Evolutionary conservation across 2,888 invertebrate species (phyloP).

Genomic region (Galeruca laticollis): DNA sequence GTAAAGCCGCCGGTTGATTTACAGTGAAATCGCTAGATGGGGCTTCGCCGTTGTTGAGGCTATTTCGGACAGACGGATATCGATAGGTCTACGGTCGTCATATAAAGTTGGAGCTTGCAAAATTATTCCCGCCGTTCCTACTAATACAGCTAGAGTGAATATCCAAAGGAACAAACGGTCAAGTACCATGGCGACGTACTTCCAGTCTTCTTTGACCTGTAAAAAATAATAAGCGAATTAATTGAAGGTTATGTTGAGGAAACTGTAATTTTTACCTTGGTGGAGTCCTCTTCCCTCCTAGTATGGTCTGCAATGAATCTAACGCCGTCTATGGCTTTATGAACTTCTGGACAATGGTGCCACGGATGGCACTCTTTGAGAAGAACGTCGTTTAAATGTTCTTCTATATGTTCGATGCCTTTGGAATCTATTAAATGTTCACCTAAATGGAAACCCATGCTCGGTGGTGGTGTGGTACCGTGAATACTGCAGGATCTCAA

Average conservation of each 20-base stretch:
- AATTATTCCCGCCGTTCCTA: conserved; percentile 94
- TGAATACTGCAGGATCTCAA: conserved; percentile 72
- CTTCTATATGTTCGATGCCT: conserved; percentile 50
- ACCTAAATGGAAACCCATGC: conserved; percentile 66
- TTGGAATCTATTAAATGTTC: conserved; percentile 56
- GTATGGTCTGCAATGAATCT: conserved; percentile 94
- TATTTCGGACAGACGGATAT: conserved; percentile 89
- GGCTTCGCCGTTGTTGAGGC: conserved; percentile 91
- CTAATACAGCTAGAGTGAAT: conserved; percentile 94
- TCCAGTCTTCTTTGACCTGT: conserved; percentile 98
- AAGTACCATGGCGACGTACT: conserved; percentile 97
- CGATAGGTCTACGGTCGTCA: conserved; percentile 90
- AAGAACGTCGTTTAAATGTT: conserved; percentile 58
- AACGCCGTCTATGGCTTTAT: conserved; percentile 93
- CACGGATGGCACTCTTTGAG: conserved; percentile 77
- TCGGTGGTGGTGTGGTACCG: conserved; percentile 73
- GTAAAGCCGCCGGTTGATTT: too few species aligned
- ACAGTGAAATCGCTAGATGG: conserved; percentile 68
- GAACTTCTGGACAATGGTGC: conserved; percentile 92
- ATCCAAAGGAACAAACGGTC: conserved; percentile 97
- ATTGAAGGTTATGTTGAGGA: not conserved
- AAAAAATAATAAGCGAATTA: conserved; percentile 37
- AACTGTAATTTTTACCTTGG: conserved; percentile 75
- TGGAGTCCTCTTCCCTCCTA: conserved; percentile 91
- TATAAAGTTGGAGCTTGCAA: conserved; percentile 95